Evolutionary conservation across 2,113 vertebrate species (phyloP), one percentile per base, ranked within the genome.

Genomic region (Paralichthys olivaceus): DNA sequence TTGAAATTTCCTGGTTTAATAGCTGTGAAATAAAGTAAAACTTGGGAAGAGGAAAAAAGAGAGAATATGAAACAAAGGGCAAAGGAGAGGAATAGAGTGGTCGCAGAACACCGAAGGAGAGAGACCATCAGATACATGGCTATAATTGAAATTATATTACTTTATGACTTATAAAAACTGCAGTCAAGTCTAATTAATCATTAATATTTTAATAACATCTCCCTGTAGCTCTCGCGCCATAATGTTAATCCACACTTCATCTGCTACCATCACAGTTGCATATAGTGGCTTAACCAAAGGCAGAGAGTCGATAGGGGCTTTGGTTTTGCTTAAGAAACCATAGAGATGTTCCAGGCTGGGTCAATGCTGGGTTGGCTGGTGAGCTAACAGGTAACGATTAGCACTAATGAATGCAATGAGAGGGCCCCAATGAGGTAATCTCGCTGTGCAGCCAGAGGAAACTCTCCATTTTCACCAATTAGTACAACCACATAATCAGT

Each of bases 1-100:
- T 92, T 92, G 93, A 93, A 92, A 92, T 94, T 90, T 90, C 91
- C 85, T 89, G 90, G 81, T 93, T 93, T 93, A 92, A 92, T 88
- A 91, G 87, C 90, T 91, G 89, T 93, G 92, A 92, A 91, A 93
- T 92, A 93, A 90, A 92, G 89, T 72, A 87, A 81, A 89, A 90
- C 88, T 91, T 85, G 74, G 86, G 58, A 75, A 77, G 70, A 75
- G 65, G 72, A 80, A 79, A 70, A 63, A 72, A 64, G 79, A 71
- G 66, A 78, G 66, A 80, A 84, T 45, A 77, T 57, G 80, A 88
- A 79, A 83, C 59, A 43, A 79, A 66, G 69, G 59, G 64, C 22
- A 69, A 80, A 70, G 65, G 54, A 76, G 51, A 60, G 66, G 72
- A 72, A 75, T 68, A 25, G 49, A 59, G 66, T 20, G 25, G 45